phyloP scores from a whole-genome alignment of 64 coral and sea anemone species.

The Montipora foliosa region DNA sequence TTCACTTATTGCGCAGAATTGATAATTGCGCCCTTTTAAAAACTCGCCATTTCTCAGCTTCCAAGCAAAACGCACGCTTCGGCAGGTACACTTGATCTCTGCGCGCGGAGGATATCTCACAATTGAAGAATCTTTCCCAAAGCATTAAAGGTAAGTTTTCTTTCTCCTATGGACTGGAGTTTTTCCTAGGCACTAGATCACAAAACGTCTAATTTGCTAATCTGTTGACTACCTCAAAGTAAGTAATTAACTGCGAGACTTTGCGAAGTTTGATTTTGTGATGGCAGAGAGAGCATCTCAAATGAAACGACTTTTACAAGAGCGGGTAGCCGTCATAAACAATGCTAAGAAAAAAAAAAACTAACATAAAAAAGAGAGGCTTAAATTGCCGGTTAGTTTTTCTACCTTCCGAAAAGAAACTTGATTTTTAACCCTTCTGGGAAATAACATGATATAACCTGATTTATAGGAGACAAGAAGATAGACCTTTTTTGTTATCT shows the following conservation, averaged over 20 bases:
- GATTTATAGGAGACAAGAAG: conserved; percentile 9
- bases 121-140: not conserved
- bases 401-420: not conserved
- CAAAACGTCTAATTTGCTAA: conserved; percentile 62
- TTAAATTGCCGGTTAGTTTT: not conserved
- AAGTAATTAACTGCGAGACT: conserved; percentile 27
- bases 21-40: conserved; percentile 37
- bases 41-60: conserved; percentile 26
- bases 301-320: not conserved
- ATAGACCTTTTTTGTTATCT: conserved; percentile 3
- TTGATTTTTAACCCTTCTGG: not conserved
- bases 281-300: not conserved
- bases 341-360: not conserved
- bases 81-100: not conserved
- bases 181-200: not conserved
- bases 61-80: not conserved
- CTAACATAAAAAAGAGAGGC: not conserved
- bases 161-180: not conserved
- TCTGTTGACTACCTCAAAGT: conserved; percentile 4
- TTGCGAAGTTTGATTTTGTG: conserved; percentile 43
- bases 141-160: not conserved
- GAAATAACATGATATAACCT: not conserved
- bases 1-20: conserved; percentile 34
- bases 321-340: conserved; percentile 22
- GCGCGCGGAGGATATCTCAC: conserved; percentile 6